Evolutionary conservation across 2,888 invertebrate species (phyloP), one percentile per base, ranked within the genome.

Genomic region (Palloptera scutellata): DNA sequence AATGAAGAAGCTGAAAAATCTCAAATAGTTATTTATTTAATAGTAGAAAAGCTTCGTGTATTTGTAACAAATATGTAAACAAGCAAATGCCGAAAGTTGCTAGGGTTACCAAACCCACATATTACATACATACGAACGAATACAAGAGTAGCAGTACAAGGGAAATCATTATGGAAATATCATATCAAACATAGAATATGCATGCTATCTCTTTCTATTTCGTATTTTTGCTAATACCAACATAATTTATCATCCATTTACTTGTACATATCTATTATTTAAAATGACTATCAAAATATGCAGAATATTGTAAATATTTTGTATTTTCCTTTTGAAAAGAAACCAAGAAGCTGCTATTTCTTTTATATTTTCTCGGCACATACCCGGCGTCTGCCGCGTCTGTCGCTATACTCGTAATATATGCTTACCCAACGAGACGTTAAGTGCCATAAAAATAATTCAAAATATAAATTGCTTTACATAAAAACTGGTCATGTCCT

Each of bases 401-500:
- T 15, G 45, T 53, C 42, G 54, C 43, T 60, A 19, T 53, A 45
- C 45, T 57, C 13, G 51, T 67, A 75, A 74, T 66, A 45, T 73
- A 75, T 75, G 74, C 76, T 76, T 74, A 74, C 67, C 73, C 76
- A 76, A 75, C 77, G 76, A 76, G 75, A 78, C 82, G 78, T 79
- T 78, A 81, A 83, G 80, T 80, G 80, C 81, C 82, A 83, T 84
- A 84, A 84, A 83, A 84, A 83, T 83, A 83, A 83, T 83, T 83
- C 82, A 84, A 83, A 84, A 83, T 30, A 30, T 83, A 83, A 83
- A 84, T 83, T 84, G 83, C 82, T 79, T 78, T 77, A 75, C 82
- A 82, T 83, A 83, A 81, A 52, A 69, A 61, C 48, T 57, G 20
- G 45, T 4, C 45, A 57, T 57, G 64, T 64, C 57, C 64, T 57